phyloP scores from a whole-genome alignment of 2,113 vertebrate genomes.

The Pseudonaja textilis region DNA sequence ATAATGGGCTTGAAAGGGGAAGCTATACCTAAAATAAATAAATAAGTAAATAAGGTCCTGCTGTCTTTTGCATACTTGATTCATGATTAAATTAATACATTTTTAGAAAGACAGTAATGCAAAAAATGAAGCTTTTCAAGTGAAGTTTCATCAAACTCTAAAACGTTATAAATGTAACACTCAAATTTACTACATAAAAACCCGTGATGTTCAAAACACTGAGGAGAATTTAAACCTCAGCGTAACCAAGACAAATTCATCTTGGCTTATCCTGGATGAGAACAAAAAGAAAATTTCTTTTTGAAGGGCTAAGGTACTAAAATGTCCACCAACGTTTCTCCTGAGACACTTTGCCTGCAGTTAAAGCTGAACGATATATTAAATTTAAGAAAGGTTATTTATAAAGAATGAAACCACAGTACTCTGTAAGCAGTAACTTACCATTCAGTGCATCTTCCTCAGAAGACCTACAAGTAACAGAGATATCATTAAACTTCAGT shows the following conservation, averaged over 20 bases:
- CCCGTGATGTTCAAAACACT: not conserved
- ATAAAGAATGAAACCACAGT: not conserved
- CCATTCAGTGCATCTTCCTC: constrained; percentile 78
- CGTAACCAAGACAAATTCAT: not conserved
- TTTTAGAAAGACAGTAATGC: not conserved
- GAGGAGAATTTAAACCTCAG: not conserved
- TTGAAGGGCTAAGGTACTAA: not conserved
- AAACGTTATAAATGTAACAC: not conserved
- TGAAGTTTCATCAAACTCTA: not conserved
- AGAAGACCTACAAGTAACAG: constrained; percentile 60
- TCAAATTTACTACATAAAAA: not conserved
- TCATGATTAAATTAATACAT: not conserved
- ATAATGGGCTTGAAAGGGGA: constrained; percentile 95
- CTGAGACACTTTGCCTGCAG: not conserved
- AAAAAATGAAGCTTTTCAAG: not conserved
- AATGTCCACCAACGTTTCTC: not conserved
- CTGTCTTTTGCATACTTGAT: not conserved
- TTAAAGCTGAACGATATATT: not conserved
- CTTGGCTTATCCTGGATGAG: not conserved
- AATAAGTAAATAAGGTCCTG: constrained; percentile 24
- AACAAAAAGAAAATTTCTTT: not conserved
- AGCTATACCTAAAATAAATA: constrained; percentile 81
- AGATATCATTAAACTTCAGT: constrained; percentile 1
- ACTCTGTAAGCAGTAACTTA: constrained; percentile 53
- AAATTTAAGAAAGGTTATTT: not conserved